A percentile compares a stretch with the other conserved stretches of the same genome.
Conservation (phyloP, 37 sponge, comb jelly and placozoan species). For the Agelas oroides region DNA sequence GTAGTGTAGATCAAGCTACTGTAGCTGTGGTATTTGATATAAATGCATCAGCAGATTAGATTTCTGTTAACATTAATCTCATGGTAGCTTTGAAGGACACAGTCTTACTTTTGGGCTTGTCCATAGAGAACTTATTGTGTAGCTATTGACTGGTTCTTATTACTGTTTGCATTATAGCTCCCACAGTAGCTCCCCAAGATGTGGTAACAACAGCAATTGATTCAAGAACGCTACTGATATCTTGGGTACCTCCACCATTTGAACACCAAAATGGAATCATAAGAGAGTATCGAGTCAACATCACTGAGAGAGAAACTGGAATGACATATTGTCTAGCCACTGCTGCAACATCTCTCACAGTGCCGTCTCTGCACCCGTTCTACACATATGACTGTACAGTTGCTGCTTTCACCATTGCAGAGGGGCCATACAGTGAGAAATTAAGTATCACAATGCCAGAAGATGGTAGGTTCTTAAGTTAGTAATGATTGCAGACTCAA, state of each 20-base stretch:
- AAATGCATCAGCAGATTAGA: no score
- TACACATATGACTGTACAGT: slow-evolving; percentile 30
- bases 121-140: no score
- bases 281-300: slow-evolving; percentile 20
- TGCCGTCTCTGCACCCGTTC: slow-evolving; percentile 39
- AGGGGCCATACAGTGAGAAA: slow-evolving; percentile 23
- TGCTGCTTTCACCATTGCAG: slow-evolving; percentile 17
- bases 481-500: no score
- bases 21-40: no score
- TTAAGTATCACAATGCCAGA: slow-evolving; percentile 11
- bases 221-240: background rate
- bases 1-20: no score
- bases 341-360: slow-evolving; percentile 6
- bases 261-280: slow-evolving; percentile 47
- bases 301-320: slow-evolving; percentile 39
- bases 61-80: no score
- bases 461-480: no score
- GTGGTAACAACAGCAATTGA: background rate
- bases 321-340: background rate
- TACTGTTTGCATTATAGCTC: slow-evolving; percentile 1
- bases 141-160: no score
- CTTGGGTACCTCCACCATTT: slow-evolving; percentile 22
- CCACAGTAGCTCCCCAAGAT: slow-evolving; percentile 13
- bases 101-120: no score
- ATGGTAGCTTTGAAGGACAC: no score